phyloP scores from a whole-genome alignment of 2,797 vertebrate genomes.

The Threskiornis aethiopicus region DNA sequence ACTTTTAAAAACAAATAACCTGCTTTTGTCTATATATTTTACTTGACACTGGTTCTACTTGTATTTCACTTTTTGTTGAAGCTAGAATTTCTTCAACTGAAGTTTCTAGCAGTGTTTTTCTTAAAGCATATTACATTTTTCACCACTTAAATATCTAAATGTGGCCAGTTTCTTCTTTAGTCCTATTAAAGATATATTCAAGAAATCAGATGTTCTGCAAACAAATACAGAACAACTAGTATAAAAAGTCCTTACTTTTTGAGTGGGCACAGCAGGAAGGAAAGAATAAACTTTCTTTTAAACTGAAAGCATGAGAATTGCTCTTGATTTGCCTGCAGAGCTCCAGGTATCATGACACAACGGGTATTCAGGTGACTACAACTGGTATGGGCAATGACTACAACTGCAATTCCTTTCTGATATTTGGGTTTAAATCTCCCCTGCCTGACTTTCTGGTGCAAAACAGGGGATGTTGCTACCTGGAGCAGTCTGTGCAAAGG shows the following conservation, averaged over 20 bases:
- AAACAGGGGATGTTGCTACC: neutral
- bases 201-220: neutral
- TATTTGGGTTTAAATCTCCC: neutral
- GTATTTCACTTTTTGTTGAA: neutral
- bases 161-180: neutral
- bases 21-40: neutral
- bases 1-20: neutral
- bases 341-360: neutral
- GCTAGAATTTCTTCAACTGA: neutral
- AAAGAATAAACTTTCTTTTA: neutral
- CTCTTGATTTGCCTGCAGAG: neutral
- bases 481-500: neutral
- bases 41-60: neutral
- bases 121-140: neutral
- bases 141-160: neutral
- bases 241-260: neutral
- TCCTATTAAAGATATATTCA: neutral
- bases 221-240: neutral
- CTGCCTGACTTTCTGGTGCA: neutral
- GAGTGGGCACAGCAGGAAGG: neutral
- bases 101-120: neutral
- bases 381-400: too few relatives aligned
- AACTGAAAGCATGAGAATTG: neutral
- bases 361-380: accelerated
- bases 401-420: neutral